phyloP scores from a whole-genome alignment of 2,797 vertebrate species.

The Melanotaenia maccullochi region DNA sequence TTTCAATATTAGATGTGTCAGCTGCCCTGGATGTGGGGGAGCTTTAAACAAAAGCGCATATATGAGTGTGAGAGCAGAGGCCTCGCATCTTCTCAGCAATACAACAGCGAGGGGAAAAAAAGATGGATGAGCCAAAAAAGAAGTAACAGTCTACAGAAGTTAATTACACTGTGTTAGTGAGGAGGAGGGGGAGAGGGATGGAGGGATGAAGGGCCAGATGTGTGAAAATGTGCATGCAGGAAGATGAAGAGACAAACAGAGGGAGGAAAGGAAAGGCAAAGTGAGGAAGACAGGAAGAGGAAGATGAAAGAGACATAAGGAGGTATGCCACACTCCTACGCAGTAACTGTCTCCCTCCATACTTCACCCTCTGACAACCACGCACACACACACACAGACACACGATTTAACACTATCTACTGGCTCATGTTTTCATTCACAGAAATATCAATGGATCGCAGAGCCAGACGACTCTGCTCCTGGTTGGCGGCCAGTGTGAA shows the following conservation, averaged over 20 bases:
- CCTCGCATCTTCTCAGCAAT: not conserved
- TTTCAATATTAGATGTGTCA: slow-evolving; percentile 72
- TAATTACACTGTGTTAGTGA: not conserved
- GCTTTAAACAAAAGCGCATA: slow-evolving; percentile 65
- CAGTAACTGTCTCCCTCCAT: not conserved
- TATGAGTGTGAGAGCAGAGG: slow-evolving; percentile 20
- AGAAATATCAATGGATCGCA: not conserved
- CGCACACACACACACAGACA: slow-evolving; percentile 4
- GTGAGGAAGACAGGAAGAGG: slow-evolving; percentile 7
- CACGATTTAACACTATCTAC: not conserved
- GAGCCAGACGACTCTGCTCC: not conserved
- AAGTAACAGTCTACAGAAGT: not conserved
- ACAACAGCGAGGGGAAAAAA: not conserved
- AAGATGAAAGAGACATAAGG: slow-evolving; percentile 34
- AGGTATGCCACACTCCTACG: slow-evolving; percentile 5
- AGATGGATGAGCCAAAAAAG: slow-evolving; percentile 9
- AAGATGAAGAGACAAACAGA: slow-evolving; percentile 4
- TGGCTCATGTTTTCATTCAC: slow-evolving; percentile 3
- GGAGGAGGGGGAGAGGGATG: not conserved
- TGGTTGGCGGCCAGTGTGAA: not conserved
- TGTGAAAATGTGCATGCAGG: slow-evolving; percentile 8
- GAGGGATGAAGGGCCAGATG: slow-evolving; percentile 32
- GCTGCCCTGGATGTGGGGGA: slow-evolving; percentile 52
- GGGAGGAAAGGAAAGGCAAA: not conserved
- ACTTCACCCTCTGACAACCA: not conserved